Evolutionary conservation across 92 coral and sea anemone species (phyloP).

Genomic region (Siderastrea siderea): DNA sequence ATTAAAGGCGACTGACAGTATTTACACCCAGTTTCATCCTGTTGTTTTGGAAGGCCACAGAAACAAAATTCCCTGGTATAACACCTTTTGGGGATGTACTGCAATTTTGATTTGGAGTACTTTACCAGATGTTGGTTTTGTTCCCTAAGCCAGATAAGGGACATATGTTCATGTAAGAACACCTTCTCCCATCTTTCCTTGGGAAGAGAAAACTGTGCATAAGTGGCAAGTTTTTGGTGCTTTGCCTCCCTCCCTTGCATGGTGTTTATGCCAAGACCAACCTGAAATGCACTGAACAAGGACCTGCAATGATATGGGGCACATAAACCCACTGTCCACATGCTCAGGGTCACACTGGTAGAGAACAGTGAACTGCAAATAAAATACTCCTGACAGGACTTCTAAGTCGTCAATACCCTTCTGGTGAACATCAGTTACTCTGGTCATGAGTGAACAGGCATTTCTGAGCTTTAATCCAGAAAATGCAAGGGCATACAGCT

Average conservation of each 20-base stretch:
- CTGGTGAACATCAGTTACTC: constrained; percentile 70
- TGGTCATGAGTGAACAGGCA: constrained; percentile 67
- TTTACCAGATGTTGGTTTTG: constrained; percentile 22
- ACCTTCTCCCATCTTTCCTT: constrained; percentile 63
- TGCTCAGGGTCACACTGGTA: constrained; percentile 65
- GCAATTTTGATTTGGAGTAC: constrained; percentile 60
- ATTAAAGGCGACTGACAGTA: too few relatives aligned
- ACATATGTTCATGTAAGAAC: constrained; percentile 79
- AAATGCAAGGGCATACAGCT: constrained; percentile 49
- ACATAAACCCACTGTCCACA: constrained; percentile 31
- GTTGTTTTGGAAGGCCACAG: too few relatives aligned
- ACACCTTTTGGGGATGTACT: constrained; percentile 1
- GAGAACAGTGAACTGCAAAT: constrained; percentile 68
- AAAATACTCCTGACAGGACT: constrained; percentile 61
- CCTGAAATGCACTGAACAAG: constrained; percentile 63
- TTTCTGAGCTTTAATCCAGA: constrained; percentile 66
- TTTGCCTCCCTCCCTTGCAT: constrained; percentile 78
- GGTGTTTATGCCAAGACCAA: constrained; percentile 71
- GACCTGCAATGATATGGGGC: constrained; percentile 67
- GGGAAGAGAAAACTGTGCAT: constrained; percentile 61
- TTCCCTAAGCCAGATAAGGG: neutral
- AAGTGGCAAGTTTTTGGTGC: constrained; percentile 76
- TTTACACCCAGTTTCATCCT: too few relatives aligned
- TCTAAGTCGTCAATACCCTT: constrained; percentile 29
- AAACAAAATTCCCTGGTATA: too few relatives aligned